Base-by-base conservation (phyloP, 2,797 vertebrate species). In the Lagodon rhomboides region DNA sequence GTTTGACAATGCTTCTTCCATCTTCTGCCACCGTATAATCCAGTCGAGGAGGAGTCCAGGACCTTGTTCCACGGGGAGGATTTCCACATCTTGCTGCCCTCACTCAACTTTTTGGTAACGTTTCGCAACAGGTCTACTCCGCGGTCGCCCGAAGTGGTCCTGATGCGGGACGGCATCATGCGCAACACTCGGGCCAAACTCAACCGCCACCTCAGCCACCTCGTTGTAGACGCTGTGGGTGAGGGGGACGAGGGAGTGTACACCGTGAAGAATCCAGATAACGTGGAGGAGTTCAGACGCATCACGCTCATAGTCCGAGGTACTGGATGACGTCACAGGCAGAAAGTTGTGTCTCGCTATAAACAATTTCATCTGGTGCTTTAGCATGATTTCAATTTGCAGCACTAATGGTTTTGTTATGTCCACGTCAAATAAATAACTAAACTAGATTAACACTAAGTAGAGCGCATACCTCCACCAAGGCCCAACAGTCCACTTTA, bases 171-270 rank as follows among this genome's bases (percentile, higher is more conserved):
- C 0, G 85, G 91, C 13, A 2, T 0, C 0, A 69, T 83, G 73
- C 47, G 90, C 44, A 59, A 58, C 81, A n/a, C 1, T 23, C 89
- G 93, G 53, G 91, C 84, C 80, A 93, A 82, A 50, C 65, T 93
- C 61, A 94, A 91, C 87, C 2, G 0, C 4, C 23, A n/a, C 6
- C 55, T 41, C 49, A 94, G 75, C 43, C 90, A 93, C 86, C 91
- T 96, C n/a, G 65, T 94, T n/a, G 73, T 96, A 77, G 79, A 93
- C 0, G 55, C 82, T 1, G 94, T 96, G 59, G 88, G 53, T 0
- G 94, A 95, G 83, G 87, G 20, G 1, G 94, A 96, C 4, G 94
- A 95, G 87, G 96, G 96, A 23, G 6, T 90, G 55, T 96, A 96
- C 92, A 92, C 78, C 0, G 46, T 96, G 66, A 94, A 87, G 72